Evolutionary conservation across 1,140 invertebrate species (phyloP).

Genomic region (Chlorops oryzae): DNA sequence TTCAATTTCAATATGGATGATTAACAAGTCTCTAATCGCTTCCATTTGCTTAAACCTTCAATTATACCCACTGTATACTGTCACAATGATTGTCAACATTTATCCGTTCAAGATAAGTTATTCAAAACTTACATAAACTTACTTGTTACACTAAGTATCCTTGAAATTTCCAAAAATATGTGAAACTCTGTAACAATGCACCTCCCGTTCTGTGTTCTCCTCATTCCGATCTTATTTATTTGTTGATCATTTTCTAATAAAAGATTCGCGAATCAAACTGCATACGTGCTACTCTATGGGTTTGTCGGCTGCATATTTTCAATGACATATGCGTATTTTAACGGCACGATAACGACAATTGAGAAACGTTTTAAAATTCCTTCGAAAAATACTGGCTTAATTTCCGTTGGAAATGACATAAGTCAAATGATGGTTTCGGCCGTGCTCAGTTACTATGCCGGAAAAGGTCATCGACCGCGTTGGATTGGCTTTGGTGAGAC

Average conservation of each 20-base stretch:
- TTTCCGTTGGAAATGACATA: conserved; percentile 61
- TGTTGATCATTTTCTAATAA: background rate
- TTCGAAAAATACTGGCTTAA: conserved; percentile 66
- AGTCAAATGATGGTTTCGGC: conserved; percentile 23
- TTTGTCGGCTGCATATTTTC: conserved; percentile 66
- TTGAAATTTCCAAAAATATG: no score
- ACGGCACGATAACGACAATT: conserved; percentile 70
- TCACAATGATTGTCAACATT: no score
- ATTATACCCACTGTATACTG: no score
- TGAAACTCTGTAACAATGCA: no score
- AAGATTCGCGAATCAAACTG: conserved; percentile 68
- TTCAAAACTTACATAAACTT: no score
- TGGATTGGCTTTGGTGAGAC: conserved; percentile 61
- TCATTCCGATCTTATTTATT: no score
- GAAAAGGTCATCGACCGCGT: conserved; percentile 60
- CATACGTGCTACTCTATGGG: conserved; percentile 67
- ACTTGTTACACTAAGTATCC: no score
- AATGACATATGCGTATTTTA: conserved; percentile 71
- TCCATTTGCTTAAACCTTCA: no score
- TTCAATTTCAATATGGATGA: no score
- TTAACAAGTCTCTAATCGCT: no score
- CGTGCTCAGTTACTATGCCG: conserved; percentile 62
- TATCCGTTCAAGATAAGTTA: no score
- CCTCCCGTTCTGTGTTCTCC: no score
- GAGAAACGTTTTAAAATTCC: conserved; percentile 77